phyloP scores from a whole-genome alignment of 1,140 invertebrate species.

The Nautilus pompilius region DNA sequence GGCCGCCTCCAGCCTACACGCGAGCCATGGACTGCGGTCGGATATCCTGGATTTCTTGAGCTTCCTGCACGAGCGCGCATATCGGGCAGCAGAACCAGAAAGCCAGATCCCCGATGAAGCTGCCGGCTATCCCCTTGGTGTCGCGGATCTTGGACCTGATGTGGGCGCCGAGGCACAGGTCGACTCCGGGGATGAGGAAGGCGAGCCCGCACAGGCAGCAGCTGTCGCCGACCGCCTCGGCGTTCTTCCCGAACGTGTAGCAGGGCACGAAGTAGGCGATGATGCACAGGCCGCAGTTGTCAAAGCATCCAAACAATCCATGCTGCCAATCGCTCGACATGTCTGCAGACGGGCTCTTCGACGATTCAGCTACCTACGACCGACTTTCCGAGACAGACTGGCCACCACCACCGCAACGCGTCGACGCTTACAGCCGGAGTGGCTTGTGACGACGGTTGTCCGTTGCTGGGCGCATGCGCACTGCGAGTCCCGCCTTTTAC shows the following conservation, averaged over 20 bases:
- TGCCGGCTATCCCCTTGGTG: slow-evolving; percentile 40
- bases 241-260: slow-evolving; percentile 50
- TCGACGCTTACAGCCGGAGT: too few relatives aligned
- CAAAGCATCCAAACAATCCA: slow-evolving; percentile 48
- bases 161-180: slow-evolving; percentile 27
- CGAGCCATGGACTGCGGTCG: slow-evolving; percentile 23
- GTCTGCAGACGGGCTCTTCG: too few relatives aligned
- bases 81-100: slow-evolving; percentile 39
- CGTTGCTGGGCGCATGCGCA: too few relatives aligned
- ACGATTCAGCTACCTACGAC: too few relatives aligned
- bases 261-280: slow-evolving; percentile 49
- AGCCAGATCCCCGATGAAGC: slow-evolving; percentile 38
- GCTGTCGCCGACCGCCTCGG: slow-evolving; percentile 48
- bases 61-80: slow-evolving; percentile 47
- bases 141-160: slow-evolving; percentile 51
- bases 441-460: too few relatives aligned
- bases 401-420: too few relatives aligned
- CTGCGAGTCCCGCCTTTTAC: too few relatives aligned
- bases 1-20: too few relatives aligned
- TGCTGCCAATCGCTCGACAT: slow-evolving; percentile 51
- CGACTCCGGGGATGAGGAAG: slow-evolving; percentile 34
- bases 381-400: too few relatives aligned
- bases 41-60: slow-evolving; percentile 40
- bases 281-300: slow-evolving; percentile 47
- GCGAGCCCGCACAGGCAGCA: slow-evolving; percentile 43